Percentiles rank a stretch among this genome's conserved stretches.
phyloP scores from a whole-genome alignment of 2,113 vertebrate genomes.

The Clarias macrocephalus region DNA sequence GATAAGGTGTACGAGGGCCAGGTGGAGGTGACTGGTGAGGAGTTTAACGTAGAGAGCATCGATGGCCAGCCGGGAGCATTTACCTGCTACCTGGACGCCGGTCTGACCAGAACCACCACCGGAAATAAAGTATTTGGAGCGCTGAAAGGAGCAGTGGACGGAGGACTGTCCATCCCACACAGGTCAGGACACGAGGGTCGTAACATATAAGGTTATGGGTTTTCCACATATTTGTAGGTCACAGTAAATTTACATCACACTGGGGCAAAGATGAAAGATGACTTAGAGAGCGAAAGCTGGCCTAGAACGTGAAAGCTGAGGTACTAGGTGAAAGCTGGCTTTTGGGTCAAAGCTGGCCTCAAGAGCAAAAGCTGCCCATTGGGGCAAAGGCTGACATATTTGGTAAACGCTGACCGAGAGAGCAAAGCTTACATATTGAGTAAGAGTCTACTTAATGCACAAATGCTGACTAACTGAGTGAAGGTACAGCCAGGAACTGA shows the following conservation, averaged over 20 bases:
- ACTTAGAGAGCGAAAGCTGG: neutral
- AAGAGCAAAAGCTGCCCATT: neutral
- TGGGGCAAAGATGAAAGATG: neutral
- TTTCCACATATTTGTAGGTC: neutral
- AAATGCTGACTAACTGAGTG: neutral
- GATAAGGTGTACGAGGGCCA: constrained; percentile 98
- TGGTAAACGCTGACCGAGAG: neutral
- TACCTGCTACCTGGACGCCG: constrained; percentile 95
- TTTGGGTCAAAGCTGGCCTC: neutral
- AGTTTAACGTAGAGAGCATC: constrained; percentile 98
- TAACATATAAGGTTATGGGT: neutral
- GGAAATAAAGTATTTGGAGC: constrained; percentile 99
- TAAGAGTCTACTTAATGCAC: neutral
- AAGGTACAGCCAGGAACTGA: neutral
- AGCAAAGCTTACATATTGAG: neutral
- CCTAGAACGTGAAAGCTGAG: neutral
- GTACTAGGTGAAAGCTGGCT: neutral
- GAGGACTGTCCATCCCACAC: constrained; percentile 96
- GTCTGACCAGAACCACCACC: constrained; percentile 95
- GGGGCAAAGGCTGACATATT: neutral
- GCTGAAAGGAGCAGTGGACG: constrained; percentile 96
- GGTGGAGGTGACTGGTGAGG: constrained; percentile 93
- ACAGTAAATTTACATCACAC: neutral
- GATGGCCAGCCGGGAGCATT: constrained; percentile 94
- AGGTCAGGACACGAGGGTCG: constrained; percentile 75